Evolutionary conservation across 1,140 invertebrate species (phyloP), one percentile per base, ranked within the genome.

Genomic region (Drosophila hydei): DNA sequence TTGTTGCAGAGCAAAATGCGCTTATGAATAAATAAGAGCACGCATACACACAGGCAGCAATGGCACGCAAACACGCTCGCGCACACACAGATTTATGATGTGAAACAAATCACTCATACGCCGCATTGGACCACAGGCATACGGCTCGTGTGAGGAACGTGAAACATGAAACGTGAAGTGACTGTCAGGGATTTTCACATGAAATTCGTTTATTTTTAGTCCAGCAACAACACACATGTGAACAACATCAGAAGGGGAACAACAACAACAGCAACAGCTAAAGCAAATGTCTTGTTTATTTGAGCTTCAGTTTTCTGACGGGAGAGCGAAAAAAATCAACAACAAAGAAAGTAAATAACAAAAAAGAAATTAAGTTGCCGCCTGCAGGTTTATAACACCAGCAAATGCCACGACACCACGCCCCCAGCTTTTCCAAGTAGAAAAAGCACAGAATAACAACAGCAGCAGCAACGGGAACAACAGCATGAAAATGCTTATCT

Each of bases 341-440:
- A 14, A 42, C 27, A 47, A 42, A 61, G 45, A 42, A 64, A 62
- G 27, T 54, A 75, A 68, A 76, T 48, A 55, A 56, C 30, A 62
- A 51, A 70, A 68, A 73, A 73, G 77, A 87, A 87, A 85, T 81
- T 85, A 88, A 87, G 83, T 87, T 85, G 81, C 81, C 83, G 81
- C 81, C 81, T 85, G 74, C 77, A 85, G 81, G 56, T 75, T 81
- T 81, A 77, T 85, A 79, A 81, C 81, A 87, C 81, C 71, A 75
- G 70, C 77, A 64, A 54, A 58, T 40, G 40, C 55, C 61, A 64
- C 36, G 21, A 61, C 40, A 38, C 36, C 40, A 9, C 18, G 38
- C 38, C 38, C 38, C 38, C 38, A 40, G 8, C 36, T n/a, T 16
- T 16, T 3, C 12, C 4, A n/a, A 16, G 38, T 12, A 38, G 11